Evolutionary conservation across 1,140 invertebrate genomes (phyloP), one percentile per base, ranked within the genome.

Genomic region (Neoseiulus cucumeris): DNA sequence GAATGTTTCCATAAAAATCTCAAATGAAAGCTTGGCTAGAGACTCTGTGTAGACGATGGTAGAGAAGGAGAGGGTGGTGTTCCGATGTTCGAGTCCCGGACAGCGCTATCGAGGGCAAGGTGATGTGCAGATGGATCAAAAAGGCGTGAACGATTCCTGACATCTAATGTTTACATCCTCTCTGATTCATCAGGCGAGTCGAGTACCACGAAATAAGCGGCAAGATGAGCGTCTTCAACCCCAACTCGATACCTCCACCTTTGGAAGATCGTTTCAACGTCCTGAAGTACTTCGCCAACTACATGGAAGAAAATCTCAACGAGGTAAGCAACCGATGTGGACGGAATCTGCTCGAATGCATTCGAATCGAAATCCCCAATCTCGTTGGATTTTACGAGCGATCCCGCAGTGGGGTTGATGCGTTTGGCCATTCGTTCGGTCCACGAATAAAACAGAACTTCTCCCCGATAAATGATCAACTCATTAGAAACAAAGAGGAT

Each of bases 221-320:
- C 17, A 74, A 74, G 41, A 75, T 80, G 69, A 75, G 75, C 66
- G 77, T 77, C 65, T 78, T 80, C 70, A 76, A 74, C 33, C 66
- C 77, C 17, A 74, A 73, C 47, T 68, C 72, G n/a, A 75, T 78
- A 68, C 81, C 81, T n/a, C 72, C 75, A 65, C 70, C 69, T 39
- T 73, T 82, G 30, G 75, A 76, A 51, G 81, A 83, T 71, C 79
- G 80, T 68, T 77, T 80, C 42, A 80, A 79, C 9, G 69, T 83
- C 29, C 71, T 83, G 14, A 76, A 79, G 67, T 82, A 82, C 71
- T 83, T 83, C 75, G 73, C 79, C 18, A 76, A 80, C 67, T 83
- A 83, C 72, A 83, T 83, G 82, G 79, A 79, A 71, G 80, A 83
- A 71, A 80, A 83, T 74, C 72, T 83, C 64, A 75, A 82, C 5